Conservation (phyloP, 1,140 invertebrate genomes). For the Leguminivora glycinivorella region DNA sequence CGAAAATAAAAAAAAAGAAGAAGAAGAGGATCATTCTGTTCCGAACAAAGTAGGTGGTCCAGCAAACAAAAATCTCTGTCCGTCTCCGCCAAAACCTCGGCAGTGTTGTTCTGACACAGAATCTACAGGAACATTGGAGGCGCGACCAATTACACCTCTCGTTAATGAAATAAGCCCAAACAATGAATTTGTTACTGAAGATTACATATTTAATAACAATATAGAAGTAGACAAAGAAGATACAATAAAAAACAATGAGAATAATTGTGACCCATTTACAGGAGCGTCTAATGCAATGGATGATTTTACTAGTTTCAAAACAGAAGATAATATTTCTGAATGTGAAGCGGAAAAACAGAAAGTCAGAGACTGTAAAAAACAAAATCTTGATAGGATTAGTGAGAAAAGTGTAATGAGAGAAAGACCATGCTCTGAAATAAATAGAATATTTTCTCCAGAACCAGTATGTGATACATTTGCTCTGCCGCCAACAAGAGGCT, state of each 20-base stretch:
- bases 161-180: neutral
- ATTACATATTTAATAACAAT: neutral
- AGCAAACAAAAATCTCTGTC: neutral
- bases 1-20: neutral
- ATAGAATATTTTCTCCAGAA: neutral
- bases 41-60: neutral
- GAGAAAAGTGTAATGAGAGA: neutral
- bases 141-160: neutral
- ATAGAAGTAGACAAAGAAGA: neutral
- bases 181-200: slow-evolving; percentile 1
- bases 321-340: neutral
- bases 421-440: neutral
- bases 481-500: neutral
- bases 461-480: neutral
- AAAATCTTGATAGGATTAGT: slow-evolving; percentile 1
- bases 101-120: neutral
- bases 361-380: neutral
- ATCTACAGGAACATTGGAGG: neutral
- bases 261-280: neutral
- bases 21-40: neutral
- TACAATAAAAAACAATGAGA: neutral
- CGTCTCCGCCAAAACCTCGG: neutral
- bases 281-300: neutral
- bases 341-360: neutral
- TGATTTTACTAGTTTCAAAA: neutral